phyloP scores from a whole-genome alignment of 2,888 invertebrate species.

The Pteria penguin region DNA sequence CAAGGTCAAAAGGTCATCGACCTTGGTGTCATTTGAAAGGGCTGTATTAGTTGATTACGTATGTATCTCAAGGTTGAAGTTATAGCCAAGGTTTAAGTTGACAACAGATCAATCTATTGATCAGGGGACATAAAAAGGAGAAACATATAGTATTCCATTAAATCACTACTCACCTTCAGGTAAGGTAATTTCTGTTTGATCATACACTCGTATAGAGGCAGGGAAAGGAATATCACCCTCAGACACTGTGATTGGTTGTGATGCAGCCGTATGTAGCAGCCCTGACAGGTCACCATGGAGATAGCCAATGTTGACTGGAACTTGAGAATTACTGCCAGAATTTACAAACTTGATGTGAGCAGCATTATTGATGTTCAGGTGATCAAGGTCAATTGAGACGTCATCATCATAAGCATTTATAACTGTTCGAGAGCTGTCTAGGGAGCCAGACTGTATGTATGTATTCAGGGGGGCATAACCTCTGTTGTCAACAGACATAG shows the following conservation, averaged over 20 bases:
- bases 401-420: constrained; percentile 47
- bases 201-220: constrained; percentile 62
- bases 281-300: constrained; percentile 66
- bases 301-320: constrained; percentile 50
- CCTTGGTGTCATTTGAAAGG: too few species aligned
- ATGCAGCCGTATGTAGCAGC: constrained; percentile 59
- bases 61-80: too few species aligned
- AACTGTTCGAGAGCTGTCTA: constrained; percentile 61
- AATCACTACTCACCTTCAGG: constrained; percentile 62
- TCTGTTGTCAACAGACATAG: constrained; percentile 62
- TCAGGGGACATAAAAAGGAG: too few species aligned
- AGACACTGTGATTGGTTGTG: constrained; percentile 50
- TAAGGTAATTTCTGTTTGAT: constrained; percentile 49
- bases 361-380: constrained; percentile 55
- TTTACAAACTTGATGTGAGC: constrained; percentile 62
- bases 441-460: constrained; percentile 43
- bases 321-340: constrained; percentile 15
- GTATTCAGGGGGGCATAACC: constrained; percentile 54
- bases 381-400: constrained; percentile 45
- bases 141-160: too few species aligned
- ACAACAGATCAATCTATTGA: too few species aligned
- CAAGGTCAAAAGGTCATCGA: too few species aligned
- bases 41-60: too few species aligned
- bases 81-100: too few species aligned
- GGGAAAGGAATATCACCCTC: constrained; percentile 64